A percentile compares a stretch with the other conserved stretches of the same genome.
Evolutionary conservation across 2,888 invertebrate species (phyloP).

Genomic region (Nemotelus nigrinus): DNA sequence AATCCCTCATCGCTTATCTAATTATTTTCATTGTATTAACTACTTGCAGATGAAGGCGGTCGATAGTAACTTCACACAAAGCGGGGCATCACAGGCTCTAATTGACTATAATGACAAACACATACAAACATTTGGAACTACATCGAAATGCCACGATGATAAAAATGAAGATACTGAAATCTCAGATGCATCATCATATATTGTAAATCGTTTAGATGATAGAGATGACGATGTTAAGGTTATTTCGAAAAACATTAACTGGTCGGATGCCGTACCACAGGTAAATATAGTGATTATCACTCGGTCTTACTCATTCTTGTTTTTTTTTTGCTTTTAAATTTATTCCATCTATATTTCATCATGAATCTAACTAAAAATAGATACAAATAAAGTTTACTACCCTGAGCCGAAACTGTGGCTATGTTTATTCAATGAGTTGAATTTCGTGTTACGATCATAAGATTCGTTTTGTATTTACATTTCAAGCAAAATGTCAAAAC

Average conservation of each 20-base stretch:
- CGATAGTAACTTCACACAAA: conserved; percentile 42
- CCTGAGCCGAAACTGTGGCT: no score
- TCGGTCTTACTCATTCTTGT: not conserved
- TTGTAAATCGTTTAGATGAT: conserved; percentile 27
- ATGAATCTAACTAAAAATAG: not conserved
- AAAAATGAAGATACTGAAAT: conserved; percentile 28
- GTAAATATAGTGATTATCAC: conserved; percentile 33
- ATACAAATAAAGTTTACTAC: no score
- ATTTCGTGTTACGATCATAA: no score
- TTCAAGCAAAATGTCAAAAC: no score
- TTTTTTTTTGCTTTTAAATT: no score
- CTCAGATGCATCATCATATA: conserved; percentile 29
- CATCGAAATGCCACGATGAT: conserved; percentile 11
- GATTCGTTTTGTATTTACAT: no score
- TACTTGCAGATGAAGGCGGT: conserved; percentile 40
- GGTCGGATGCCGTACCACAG: conserved; percentile 46
- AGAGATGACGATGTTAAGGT: conserved; percentile 1
- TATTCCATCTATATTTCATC: no score
- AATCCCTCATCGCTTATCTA: no score
- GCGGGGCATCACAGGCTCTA: conserved; percentile 19
- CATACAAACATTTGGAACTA: conserved; percentile 17
- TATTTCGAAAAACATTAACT: conserved; percentile 36
- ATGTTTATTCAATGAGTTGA: no score
- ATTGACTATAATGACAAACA: conserved; percentile 21
- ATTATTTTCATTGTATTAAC: not conserved